Base-by-base conservation (phyloP, 2,113 vertebrate species). In the Petaurus breviceps region DNA sequence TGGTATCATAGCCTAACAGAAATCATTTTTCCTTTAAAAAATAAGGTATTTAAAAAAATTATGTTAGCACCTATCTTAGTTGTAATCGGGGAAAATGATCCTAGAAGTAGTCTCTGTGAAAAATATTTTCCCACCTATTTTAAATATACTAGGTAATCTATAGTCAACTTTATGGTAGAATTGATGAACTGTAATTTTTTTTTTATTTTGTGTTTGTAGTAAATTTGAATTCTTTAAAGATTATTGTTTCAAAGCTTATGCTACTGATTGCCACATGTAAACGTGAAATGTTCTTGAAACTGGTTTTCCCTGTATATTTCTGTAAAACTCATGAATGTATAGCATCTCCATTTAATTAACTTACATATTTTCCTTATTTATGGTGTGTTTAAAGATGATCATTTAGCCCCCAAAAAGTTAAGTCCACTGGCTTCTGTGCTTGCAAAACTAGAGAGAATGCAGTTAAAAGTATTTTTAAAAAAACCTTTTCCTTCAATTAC, bases 301-400 rank as follows among this genome's bases (percentile, higher is more conserved):
- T 84, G 68, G 5, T 46, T 51, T 50, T 55, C 90, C 51, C 92
- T 91, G 90, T 93, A 46, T 90, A 37, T 92, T 92, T 84, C 84
- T 57, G 24, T 51, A 95, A 95, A 93, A 26, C 49, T 84, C 37
- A 94, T 94, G 37, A 94, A 16, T 77, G 89, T 92, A 53, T 52
- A 95, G 91, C 37, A 90, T 95, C 92, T 11, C 37, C 52, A 96
- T 91, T 92, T 93, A 93, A 90, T 91, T 90, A 84, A 84, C 68
- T 43, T 77, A 91, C 94, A 93, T 89, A 51, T 90, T 68, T 68
- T 92, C 16, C 37, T 84, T 54, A 77, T 92, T 96, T 57, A 84
- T 47, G 53, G 92, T 90, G 84, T 84, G 68, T 43, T 84, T 43
- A 84, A 84, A 84, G 7, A 37, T 68, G 57, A 84, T 84, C 37